These are phyloP conservation scores for Peromyscus eremicus DNA, from an alignment of 2,797 vertebrate species.

Conservation along the genomic window DNA sequence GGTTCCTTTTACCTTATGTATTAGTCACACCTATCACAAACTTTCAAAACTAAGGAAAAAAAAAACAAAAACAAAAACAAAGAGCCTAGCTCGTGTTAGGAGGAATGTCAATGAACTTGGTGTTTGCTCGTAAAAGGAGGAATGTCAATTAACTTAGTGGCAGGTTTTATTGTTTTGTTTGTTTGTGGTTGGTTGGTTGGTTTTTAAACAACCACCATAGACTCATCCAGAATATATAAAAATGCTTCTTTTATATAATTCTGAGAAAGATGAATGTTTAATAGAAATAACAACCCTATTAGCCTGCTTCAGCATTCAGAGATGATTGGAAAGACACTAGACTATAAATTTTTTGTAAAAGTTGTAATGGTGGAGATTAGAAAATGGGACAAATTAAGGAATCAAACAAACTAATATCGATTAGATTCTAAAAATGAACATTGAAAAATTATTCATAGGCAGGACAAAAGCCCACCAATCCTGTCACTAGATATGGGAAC, in stretches of 20 bases:
- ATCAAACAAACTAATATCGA: neutral
- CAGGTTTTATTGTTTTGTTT: neutral
- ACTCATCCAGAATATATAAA: neutral
- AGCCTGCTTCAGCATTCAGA: constrained; percentile 58
- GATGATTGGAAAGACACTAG: constrained; percentile 4
- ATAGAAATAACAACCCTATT: constrained; percentile 34
- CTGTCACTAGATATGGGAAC: neutral
- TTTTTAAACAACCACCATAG: neutral
- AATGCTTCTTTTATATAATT: neutral
- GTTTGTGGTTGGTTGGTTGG: neutral
- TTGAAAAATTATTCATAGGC: constrained; percentile 12
- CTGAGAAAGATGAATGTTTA: neutral
- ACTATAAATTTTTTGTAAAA: constrained; percentile 10
- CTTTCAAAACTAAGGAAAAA: neutral
- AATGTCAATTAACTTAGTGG: no score
- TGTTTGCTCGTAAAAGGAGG: neutral
- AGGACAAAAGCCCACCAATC: neutral
- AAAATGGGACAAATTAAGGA: neutral
- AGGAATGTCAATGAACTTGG: neutral
- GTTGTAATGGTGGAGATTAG: neutral
- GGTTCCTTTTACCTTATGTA: neutral
- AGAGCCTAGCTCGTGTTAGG: neutral
- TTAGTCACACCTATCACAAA: neutral
- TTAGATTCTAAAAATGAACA: constrained; percentile 13
- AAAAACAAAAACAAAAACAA: neutral